Conservation (phyloP, 2,888 invertebrate genomes). For the Cheilosia variabilis region DNA sequence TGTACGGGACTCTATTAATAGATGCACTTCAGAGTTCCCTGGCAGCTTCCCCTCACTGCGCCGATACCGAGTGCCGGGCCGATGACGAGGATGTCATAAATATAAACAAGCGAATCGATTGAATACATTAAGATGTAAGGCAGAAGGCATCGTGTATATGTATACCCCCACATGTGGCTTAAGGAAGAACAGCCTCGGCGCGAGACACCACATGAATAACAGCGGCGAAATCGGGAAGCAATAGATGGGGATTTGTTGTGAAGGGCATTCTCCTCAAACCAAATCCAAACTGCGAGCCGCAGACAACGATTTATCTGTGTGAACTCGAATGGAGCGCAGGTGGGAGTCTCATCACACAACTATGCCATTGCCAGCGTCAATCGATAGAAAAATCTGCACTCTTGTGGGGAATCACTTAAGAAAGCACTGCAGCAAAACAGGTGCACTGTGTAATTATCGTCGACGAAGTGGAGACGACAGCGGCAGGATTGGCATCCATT, state of each 20-base stretch:
- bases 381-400: constrained; percentile 72
- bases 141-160: constrained; percentile 37
- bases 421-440: constrained; percentile 68
- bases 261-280: constrained; percentile 41
- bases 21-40: constrained; percentile 48
- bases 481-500: constrained; percentile 62
- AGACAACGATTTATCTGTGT: constrained; percentile 69
- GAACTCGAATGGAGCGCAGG: constrained; percentile 72
- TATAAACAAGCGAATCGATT: constrained; percentile 65
- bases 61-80: neutral
- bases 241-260: constrained; percentile 11
- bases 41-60: constrained; percentile 5
- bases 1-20: constrained; percentile 54
- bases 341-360: constrained; percentile 59
- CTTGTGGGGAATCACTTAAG: constrained; percentile 68
- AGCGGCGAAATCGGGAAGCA: constrained; percentile 27
- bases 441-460: constrained; percentile 72
- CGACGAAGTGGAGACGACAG: constrained; percentile 25
- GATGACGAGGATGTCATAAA: constrained; percentile 67
- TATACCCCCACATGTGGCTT: constrained; percentile 31
- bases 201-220: neutral
- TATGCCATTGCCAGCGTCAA: constrained; percentile 57
- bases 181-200: neutral
- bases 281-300: constrained; percentile 19
- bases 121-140: constrained; percentile 62